Conservation (phyloP, 2,113 vertebrate species). For the Hippocampus guttulatus region DNA sequence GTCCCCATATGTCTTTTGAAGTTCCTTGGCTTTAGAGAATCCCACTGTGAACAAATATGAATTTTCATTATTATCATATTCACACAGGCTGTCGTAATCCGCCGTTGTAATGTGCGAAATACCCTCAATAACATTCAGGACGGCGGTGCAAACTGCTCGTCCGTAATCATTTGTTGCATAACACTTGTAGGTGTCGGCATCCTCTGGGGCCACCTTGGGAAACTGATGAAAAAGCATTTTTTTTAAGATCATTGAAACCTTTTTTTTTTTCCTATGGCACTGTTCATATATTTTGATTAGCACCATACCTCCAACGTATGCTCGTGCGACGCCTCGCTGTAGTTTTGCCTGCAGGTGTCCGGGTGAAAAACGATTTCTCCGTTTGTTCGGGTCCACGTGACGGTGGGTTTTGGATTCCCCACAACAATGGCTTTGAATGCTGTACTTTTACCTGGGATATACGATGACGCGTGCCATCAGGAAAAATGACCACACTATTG, state of each 20-base stretch:
- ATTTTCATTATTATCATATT: background rate
- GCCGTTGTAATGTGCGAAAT: conserved; percentile 9
- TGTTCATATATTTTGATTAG: background rate
- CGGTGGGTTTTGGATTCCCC: conserved; percentile 76
- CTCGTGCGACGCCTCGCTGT: conserved; percentile 58
- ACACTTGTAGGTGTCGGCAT: conserved; percentile 84
- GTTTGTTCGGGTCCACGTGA: conserved; percentile 74
- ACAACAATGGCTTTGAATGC: conserved; percentile 77
- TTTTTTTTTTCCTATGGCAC: background rate
- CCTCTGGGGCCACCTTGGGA: conserved; percentile 68
- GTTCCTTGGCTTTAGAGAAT: conserved; percentile 78
- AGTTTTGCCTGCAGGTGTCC: conserved; percentile 70
- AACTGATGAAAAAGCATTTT: conserved; percentile 69
- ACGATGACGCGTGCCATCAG: background rate
- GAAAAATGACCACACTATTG: background rate
- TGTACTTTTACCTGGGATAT: conserved; percentile 78
- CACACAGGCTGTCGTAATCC: background rate
- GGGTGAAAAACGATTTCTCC: conserved; percentile 69
- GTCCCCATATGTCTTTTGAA: conserved; percentile 46
- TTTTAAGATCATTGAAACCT: background rate
- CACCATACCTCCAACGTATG: conserved; percentile 75
- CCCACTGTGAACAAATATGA: conserved; percentile 73
- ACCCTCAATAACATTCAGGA: conserved; percentile 84
- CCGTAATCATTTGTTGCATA: conserved; percentile 79
- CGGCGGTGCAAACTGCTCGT: conserved; percentile 75